These are phyloP conservation scores for Camelus dromedarius DNA, from an alignment of 2,113 vertebrate species.

Conservation along the genomic window DNA sequence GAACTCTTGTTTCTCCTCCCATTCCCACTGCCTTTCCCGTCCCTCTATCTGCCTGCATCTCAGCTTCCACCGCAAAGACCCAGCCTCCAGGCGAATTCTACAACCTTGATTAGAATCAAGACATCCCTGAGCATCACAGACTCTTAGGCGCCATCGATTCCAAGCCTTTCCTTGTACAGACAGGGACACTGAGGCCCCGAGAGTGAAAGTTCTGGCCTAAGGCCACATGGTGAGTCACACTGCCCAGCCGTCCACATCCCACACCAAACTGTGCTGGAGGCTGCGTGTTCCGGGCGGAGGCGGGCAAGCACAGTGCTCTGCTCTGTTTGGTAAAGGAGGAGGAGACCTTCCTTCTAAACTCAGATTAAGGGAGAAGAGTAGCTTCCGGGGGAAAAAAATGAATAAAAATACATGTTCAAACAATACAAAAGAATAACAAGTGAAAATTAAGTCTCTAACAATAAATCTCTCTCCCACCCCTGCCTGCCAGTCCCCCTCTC, in stretches of 20 bases:
- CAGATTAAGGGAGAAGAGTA: not conserved
- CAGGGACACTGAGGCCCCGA: not conserved
- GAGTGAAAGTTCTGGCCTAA: not conserved
- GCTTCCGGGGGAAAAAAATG: too few relatives aligned
- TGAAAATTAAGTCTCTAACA: not conserved
- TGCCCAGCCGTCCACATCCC: too few relatives aligned
- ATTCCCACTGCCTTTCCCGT: not conserved
- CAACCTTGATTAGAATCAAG: slow-evolving; percentile 44
- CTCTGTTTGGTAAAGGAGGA: not conserved
- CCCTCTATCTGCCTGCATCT: not conserved
- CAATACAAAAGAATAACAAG: not conserved
- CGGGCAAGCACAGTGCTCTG: fast-evolving
- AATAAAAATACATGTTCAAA: not conserved
- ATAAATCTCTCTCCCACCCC: not conserved
- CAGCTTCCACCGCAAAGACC: not conserved
- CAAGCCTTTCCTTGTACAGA: not conserved
- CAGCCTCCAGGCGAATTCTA: slow-evolving; percentile 24
- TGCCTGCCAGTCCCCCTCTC: not conserved
- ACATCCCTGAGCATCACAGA: not conserved
- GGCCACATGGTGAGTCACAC: not conserved
- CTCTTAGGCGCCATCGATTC: not conserved
- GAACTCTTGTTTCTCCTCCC: not conserved
- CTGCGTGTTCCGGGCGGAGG: not conserved
- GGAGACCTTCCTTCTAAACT: too few relatives aligned
- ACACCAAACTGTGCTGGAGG: not conserved